A percentile compares a stretch with the other conserved stretches of the same genome.
phyloP scores from a whole-genome alignment of 2,888 invertebrate genomes.

The Ornithoptera priamus region DNA sequence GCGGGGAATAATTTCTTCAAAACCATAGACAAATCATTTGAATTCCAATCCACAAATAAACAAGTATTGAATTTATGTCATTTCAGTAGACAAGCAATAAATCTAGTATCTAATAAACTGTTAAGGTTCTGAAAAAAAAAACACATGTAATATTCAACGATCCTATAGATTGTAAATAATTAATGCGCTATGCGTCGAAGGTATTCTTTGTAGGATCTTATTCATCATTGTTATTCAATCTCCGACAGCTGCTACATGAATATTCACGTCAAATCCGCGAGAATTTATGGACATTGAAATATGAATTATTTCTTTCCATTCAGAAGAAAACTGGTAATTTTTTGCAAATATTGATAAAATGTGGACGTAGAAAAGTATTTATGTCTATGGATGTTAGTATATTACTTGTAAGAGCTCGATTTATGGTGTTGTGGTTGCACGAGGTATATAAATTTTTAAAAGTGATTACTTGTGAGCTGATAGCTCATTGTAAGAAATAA shows the following conservation, averaged over 20 bases:
- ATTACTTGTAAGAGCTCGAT: background rate
- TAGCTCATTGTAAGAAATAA: too few relatives aligned
- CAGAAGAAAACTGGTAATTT: constrained; percentile 4
- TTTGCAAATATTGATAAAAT: constrained; percentile 4
- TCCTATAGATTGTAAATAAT: background rate
- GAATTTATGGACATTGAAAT: constrained; percentile 14
- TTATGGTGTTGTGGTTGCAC: too few relatives aligned
- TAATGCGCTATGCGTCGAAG: constrained; percentile 3
- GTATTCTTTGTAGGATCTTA: constrained; percentile 13
- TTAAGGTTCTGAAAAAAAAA: too few relatives aligned
- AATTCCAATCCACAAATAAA: too few relatives aligned
- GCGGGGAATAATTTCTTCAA: background rate
- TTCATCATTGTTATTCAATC: constrained; percentile 21
- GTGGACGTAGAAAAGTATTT: background rate
- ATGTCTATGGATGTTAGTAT: background rate
- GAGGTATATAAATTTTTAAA: too few relatives aligned
- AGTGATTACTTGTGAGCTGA: too few relatives aligned
- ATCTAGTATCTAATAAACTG: background rate
- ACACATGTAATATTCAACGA: background rate
- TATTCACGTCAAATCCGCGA: constrained; percentile 12
- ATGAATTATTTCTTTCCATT: constrained; percentile 18
- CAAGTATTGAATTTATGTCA: background rate
- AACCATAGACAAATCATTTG: background rate
- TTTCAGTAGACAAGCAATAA: background rate
- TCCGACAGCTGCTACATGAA: constrained; percentile 18